Evolutionary conservation across 2,113 vertebrate species (phyloP).

Genomic region (Gobiocypris rarus): DNA sequence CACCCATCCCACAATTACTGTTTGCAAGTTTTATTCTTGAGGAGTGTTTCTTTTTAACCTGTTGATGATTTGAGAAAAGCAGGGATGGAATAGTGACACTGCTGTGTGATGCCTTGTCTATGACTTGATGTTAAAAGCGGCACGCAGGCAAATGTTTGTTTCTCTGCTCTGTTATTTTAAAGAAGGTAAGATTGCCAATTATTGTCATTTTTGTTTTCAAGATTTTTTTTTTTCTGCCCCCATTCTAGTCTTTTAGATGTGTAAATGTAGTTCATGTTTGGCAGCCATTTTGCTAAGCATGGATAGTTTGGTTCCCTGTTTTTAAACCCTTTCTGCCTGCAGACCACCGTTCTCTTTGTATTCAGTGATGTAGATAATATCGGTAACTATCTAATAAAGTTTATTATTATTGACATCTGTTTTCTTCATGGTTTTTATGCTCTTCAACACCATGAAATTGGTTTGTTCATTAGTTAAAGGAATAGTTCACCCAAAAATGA

Average conservation of each 20-base stretch:
- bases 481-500: too few species aligned
- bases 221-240: neutral
- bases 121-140: constrained; percentile 41
- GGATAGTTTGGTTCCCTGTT: constrained; percentile 55
- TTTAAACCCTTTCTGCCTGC: constrained; percentile 72
- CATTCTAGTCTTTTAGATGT: constrained; percentile 59
- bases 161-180: constrained; percentile 60
- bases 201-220: constrained; percentile 58
- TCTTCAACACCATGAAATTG: neutral
- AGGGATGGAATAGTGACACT: constrained; percentile 29
- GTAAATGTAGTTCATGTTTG: constrained; percentile 60
- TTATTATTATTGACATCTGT: constrained; percentile 80
- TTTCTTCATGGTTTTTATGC: neutral
- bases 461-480: neutral
- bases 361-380: constrained; percentile 87
- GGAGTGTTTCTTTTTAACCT: constrained; percentile 56
- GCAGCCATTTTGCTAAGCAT: constrained; percentile 53
- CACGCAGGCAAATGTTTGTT: constrained; percentile 65
- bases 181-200: constrained; percentile 60
- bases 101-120: constrained; percentile 53
- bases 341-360: constrained; percentile 82
- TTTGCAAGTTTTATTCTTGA: constrained; percentile 54
- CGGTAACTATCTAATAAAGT: constrained; percentile 88
- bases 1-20: neutral
- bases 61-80: constrained; percentile 48